Percentiles rank a stretch among this genome's conserved stretches.
Evolutionary conservation across 2,113 vertebrate genomes (phyloP).

Genomic region (Geococcyx californianus): DNA sequence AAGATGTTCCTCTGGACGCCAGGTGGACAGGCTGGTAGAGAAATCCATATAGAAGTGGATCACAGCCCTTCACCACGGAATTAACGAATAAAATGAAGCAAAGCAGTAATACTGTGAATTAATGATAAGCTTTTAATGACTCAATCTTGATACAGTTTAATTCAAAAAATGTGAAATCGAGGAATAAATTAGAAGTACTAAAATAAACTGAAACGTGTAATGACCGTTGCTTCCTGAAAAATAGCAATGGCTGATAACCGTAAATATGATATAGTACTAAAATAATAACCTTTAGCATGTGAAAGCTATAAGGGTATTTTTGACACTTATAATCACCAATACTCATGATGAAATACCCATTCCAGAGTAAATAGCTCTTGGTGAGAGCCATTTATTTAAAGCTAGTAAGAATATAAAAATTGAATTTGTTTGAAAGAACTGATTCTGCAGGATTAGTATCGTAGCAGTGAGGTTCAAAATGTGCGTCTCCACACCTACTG

Average conservation of each 20-base stretch:
- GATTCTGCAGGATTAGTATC: neutral
- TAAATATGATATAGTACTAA: constrained; percentile 26
- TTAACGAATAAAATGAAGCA: neutral
- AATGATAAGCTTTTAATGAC: neutral
- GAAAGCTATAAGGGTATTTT: neutral
- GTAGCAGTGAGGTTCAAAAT: neutral
- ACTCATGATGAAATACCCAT: constrained; percentile 13
- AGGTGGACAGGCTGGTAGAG: neutral
- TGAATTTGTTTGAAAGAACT: neutral
- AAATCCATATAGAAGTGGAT: neutral
- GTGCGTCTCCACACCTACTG: neutral
- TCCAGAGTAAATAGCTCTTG: neutral
- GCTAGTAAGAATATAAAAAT: neutral
- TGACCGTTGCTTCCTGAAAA: neutral
- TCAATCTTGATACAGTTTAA: neutral
- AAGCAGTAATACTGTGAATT: neutral
- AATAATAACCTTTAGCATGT: constrained; percentile 8
- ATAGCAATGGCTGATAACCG: neutral
- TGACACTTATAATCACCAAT: neutral
- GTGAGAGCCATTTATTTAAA: constrained; percentile 2
- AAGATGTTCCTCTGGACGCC: neutral
- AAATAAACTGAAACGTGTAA: constrained; percentile 6
- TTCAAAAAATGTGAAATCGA: neutral
- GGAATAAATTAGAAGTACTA: neutral
- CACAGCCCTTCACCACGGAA: neutral